A percentile compares a stretch with the other conserved stretches of the same genome.
These are phyloP conservation scores for Oryctes rhinoceros DNA, from an alignment of 1,140 invertebrate genomes.

Conservation along the genomic window DNA sequence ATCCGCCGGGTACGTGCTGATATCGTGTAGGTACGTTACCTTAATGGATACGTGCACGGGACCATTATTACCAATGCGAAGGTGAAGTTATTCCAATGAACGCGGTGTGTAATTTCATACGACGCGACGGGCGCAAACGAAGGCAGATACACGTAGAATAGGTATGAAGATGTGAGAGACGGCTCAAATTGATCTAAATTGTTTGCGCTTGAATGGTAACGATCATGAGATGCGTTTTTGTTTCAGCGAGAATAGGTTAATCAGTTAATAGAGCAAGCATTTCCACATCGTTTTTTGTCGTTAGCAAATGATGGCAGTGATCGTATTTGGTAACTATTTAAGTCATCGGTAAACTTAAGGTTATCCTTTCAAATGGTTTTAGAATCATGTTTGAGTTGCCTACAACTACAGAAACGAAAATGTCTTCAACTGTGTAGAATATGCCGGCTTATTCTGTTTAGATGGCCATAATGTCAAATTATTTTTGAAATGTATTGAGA, in stretches of 20 bases:
- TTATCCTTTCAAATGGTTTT: too few species aligned
- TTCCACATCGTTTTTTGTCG: too few species aligned
- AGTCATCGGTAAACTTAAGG: too few species aligned
- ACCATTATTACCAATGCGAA: slow-evolving; percentile 31
- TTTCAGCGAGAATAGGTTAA: background rate
- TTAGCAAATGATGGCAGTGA: too few species aligned
- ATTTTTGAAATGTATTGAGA: too few species aligned
- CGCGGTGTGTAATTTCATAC: slow-evolving; percentile 26
- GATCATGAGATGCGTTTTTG: background rate
- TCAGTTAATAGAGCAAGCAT: background rate
- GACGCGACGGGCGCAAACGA: slow-evolving; percentile 1
- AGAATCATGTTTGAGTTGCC: too few species aligned
- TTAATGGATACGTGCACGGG: slow-evolving; percentile 31
- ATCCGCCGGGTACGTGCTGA: slow-evolving; percentile 3
- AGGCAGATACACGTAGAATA: background rate
- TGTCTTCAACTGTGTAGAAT: too few species aligned
- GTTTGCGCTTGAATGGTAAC: background rate
- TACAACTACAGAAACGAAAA: too few species aligned
- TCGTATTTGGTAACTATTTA: too few species aligned
- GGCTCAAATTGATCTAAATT: slow-evolving; percentile 1
- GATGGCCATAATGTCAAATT: too few species aligned
- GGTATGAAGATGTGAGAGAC: background rate
- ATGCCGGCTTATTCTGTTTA: too few species aligned
- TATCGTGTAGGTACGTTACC: background rate
- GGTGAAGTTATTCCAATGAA: background rate